Conservation (phyloP, 2,888 invertebrate species). For the Pomacea canaliculata region DNA sequence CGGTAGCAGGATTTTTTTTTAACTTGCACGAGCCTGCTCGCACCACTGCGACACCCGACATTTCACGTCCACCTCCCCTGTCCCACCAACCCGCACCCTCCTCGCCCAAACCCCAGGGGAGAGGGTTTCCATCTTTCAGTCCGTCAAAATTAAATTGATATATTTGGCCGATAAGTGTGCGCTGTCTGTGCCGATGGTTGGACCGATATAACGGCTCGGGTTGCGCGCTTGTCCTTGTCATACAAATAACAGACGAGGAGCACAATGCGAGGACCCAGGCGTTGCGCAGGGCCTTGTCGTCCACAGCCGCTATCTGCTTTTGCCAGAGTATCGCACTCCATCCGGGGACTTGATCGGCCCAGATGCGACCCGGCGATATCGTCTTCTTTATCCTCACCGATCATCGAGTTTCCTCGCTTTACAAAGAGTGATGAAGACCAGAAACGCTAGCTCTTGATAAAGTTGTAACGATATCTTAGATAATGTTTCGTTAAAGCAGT, state of each 20-base stretch:
- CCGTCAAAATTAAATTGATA: conserved; percentile 5
- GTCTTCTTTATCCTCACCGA: not conserved
- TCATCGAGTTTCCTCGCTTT: not conserved
- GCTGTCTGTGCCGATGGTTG: conserved; percentile 13
- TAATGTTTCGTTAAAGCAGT: not conserved
- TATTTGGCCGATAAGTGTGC: conserved; percentile 11
- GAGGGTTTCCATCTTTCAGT: not conserved
- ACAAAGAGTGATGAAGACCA: not conserved
- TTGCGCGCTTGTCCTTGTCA: conserved; percentile 16
- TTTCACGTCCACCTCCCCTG: no score
- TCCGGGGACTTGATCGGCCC: not conserved
- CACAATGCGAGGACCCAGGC: not conserved
- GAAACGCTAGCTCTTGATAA: not conserved
- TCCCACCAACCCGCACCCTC: no score
- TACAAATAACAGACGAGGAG: conserved; percentile 17
- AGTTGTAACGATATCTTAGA: not conserved
- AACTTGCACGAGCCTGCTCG: no score
- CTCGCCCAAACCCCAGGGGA: no score
- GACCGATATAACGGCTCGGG: not conserved
- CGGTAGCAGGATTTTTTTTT: no score
- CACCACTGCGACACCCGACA: no score
- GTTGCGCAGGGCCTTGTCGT: no score
- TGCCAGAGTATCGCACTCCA: no score
- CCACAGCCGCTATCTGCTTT: no score
- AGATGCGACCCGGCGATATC: not conserved